Evolutionary conservation across 2,113 vertebrate genomes (phyloP).

Genomic region (Montifringilla adamsi): DNA sequence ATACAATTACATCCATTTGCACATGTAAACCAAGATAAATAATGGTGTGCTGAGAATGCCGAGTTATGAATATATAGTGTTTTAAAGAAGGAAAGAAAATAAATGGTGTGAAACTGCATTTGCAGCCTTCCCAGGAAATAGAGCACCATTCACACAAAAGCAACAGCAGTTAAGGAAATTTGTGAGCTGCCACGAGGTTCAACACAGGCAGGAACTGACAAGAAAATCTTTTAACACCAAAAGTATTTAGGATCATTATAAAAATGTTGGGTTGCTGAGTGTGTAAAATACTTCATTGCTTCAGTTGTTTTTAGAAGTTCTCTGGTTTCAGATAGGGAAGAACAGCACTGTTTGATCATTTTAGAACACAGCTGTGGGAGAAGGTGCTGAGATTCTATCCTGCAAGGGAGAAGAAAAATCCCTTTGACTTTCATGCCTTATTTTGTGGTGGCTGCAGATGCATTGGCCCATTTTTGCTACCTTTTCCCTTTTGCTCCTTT

Average conservation of each 20-base stretch:
- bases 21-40: not conserved
- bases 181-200: slow-evolving; percentile 24
- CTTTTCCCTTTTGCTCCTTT: not conserved
- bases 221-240: not conserved
- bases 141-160: not conserved
- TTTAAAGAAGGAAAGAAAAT: slow-evolving; percentile 25
- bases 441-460: not conserved
- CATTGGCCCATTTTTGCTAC: not conserved
- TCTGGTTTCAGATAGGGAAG: not conserved
- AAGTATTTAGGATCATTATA: slow-evolving; percentile 1
- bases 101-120: not conserved
- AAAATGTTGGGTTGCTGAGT: not conserved
- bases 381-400: not conserved
- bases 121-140: slow-evolving; percentile 22
- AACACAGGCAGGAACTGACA: not conserved
- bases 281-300: not conserved
- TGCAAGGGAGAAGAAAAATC: not conserved
- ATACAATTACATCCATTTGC: not conserved
- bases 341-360: not conserved
- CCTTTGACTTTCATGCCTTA: not conserved
- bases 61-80: not conserved
- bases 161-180: not conserved
- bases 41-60: not conserved
- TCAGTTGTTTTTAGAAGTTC: not conserved
- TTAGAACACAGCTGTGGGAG: not conserved